Base-by-base conservation (phyloP, 1,140 invertebrate species). In the Meteorus sp. region DNA sequence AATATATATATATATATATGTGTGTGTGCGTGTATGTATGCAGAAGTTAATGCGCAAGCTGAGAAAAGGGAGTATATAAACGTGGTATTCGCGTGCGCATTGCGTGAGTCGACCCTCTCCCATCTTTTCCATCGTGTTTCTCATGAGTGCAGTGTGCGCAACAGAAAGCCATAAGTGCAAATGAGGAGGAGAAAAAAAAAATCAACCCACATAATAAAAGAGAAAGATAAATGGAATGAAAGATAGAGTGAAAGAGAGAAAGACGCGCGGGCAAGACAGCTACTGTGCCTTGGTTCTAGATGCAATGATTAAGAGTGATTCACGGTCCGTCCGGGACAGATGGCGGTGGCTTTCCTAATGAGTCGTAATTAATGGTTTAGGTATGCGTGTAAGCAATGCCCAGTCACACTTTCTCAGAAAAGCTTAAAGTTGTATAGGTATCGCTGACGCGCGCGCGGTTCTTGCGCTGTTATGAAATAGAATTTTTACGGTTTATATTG, bases 281-380 rank as follows among this genome's bases (percentile, higher is more conserved):
- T 67, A 68, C 64, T 69, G 58, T 52, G 60, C 60, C 63, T 41
- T 61, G 68, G 62, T 71, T 71, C 67, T 65, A 75, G 73, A 77
- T 78, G 73, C 76, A 77, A 78, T 73, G 76, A 78, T 78, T 78
- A 78, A 78, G 75, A 77, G 72, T 78, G 75, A 78, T 78, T 78
- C 76, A 78, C 72, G 75, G 66, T 69, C 66, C 67, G 63, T 68
- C 69, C 67, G 66, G 71, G 75, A 76, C 76, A 75, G 75, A 78
- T 77, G 76, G 72, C 69, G 72, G 71, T 75, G 74, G 74, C 76
- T 73, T 75, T 71, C 72, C 69, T 78, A 78, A 78, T 77, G 75
- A 77, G 75, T 74, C 66, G 73, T 77, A 78, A 78, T 78, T 78
- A 78, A 78, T 77, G 76, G 73, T 73, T 71, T 66, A 72, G 67